Evolutionary conservation across 2,113 vertebrate genomes (phyloP).

Genomic region (Anser brachyrhynchus): DNA sequence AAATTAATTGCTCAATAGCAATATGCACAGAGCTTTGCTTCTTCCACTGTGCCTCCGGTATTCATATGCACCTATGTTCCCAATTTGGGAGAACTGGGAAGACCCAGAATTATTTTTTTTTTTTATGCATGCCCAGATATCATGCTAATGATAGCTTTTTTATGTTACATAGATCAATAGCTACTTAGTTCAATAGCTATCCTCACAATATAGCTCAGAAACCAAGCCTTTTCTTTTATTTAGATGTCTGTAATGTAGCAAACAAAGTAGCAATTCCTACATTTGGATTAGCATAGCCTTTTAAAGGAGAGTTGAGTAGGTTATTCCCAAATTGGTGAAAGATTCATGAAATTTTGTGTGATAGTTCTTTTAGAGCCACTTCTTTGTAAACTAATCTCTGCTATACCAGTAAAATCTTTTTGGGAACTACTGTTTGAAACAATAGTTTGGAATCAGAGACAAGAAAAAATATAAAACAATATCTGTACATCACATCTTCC

Average conservation of each 20-base stretch:
- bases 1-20: conserved; percentile 12
- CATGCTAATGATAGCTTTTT: neutral
- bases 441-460: neutral
- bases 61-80: accelerated
- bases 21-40: neutral
- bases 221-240: neutral
- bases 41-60: neutral
- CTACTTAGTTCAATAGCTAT: neutral
- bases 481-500: neutral
- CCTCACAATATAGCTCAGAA: neutral
- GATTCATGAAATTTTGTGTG: neutral
- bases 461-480: neutral
- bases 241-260: too few species aligned
- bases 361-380: neutral
- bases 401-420: neutral
- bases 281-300: neutral
- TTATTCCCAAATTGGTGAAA: neutral
- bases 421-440: neutral
- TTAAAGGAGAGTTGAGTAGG: neutral
- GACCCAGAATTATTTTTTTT: neutral
- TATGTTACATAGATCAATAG: accelerated
- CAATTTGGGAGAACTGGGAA: neutral
- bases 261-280: neutral
- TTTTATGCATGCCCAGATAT: neutral
- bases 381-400: neutral